Percentiles rank a stretch among this genome's conserved stretches.
Conservation (phyloP, 1,140 invertebrate genomes). For the Apis laboriosa region DNA sequence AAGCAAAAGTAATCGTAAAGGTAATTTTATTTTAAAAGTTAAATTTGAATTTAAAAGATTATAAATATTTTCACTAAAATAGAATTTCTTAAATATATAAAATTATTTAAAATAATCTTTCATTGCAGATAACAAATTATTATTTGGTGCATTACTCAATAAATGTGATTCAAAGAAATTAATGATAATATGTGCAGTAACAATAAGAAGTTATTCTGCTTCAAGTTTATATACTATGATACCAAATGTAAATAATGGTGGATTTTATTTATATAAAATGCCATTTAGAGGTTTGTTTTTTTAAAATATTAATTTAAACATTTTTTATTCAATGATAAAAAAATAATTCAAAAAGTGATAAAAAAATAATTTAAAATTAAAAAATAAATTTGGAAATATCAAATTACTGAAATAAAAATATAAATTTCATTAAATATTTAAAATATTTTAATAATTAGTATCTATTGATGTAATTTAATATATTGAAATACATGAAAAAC, state of each 20-base stretch:
- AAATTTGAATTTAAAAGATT: background rate
- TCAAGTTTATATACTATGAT: constrained; percentile 63
- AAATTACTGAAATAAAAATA: too few species aligned
- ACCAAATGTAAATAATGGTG: constrained; percentile 55
- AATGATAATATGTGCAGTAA: constrained; percentile 64
- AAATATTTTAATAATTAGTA: too few species aligned
- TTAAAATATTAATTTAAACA: too few species aligned
- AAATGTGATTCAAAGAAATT: constrained; percentile 54
- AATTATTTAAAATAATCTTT: constrained; percentile 6
- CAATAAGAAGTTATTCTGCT: constrained; percentile 30
- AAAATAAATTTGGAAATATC: background rate
- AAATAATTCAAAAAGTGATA: too few species aligned
- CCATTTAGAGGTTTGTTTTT: constrained; percentile 57
- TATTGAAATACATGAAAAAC: too few species aligned
- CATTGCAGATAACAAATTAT: constrained; percentile 55
- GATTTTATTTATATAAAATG: constrained; percentile 69
- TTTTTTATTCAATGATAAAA: too few species aligned
- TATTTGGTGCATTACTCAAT: constrained; percentile 64
- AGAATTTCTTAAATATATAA: background rate
- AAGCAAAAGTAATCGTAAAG: constrained; percentile 36
- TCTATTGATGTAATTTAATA: too few species aligned
- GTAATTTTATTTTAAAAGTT: constrained; percentile 29
- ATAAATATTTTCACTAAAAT: background rate
- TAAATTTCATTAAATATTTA: too few species aligned
- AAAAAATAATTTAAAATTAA: background rate